Base-by-base conservation (phyloP, 2,113 vertebrate genomes). In the Pygoscelis antarcticus region DNA sequence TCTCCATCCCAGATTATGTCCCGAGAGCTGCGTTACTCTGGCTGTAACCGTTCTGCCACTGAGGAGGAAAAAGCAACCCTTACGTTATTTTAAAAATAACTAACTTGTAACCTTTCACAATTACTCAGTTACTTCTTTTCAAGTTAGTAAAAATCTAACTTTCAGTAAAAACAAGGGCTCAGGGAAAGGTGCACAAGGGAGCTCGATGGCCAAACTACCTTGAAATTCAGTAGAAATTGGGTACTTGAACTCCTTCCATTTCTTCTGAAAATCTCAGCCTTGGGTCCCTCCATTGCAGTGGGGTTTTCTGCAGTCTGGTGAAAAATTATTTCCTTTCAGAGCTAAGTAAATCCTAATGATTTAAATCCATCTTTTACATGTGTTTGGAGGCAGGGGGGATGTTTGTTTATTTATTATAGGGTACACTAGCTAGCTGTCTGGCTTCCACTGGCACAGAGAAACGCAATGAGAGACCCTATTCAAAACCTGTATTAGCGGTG, bases 321-420 rank as follows among this genome's bases (percentile, higher is more conserved):
- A 91, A 96, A 92, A 96, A 92, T 74, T 58, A 26, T 75, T 92
- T 88, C 46, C 71, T 86, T 94, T 95, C 85, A 88, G 84, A 95
- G 66, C 71, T 74, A 75, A 71, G 91, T 91, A 84, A 96, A 94
- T 89, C 3, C 3, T 74, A 80, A 70, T 83, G 82, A 89, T 94
- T 95, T 95, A 92, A 94, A 94, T 69, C 78, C 46, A 13, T 86
- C 87, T 95, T 96, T 90, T 92, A 83, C 87, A 58, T 77, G 79
- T 90, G 75, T 93, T 90, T 96, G 58, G 71, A 58, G 58, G 46
- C 27, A 76, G 30, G 58, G 61, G 54, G 16, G 36, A 54, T 96
- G 83, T 91, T 96, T 97, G 77, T 95, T 96, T 96, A 95, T 96
- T 95, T 97, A 72, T 93, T 79, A 54, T 32, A 93, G 95, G 74